These are phyloP conservation scores for Drosophila helvetica DNA, from an alignment of 2,888 invertebrate genomes.

Conservation along the genomic window DNA sequence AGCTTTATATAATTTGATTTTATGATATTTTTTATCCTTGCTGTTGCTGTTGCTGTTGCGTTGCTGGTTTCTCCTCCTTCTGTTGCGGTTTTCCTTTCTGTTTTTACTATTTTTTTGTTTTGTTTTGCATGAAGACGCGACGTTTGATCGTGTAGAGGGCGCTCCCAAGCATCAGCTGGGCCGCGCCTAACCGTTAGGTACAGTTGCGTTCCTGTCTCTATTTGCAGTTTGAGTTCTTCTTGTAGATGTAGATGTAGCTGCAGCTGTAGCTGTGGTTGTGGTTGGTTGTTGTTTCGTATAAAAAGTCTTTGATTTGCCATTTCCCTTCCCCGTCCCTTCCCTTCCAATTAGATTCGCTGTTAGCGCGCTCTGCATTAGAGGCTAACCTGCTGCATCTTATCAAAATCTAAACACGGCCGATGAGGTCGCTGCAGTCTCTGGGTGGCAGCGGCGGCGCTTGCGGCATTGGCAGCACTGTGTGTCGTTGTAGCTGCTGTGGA, in stretches of 20 bases:
- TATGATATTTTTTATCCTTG: conserved; percentile 56
- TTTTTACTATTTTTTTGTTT: conserved; percentile 9
- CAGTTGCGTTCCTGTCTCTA: conserved; percentile 31
- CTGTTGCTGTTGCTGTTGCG: conserved; percentile 17
- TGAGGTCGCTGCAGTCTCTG: conserved; percentile 87
- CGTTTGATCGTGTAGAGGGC: background rate
- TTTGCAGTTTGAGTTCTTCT: conserved; percentile 4
- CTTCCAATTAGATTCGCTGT: conserved; percentile 38
- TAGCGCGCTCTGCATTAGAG: conserved; percentile 81
- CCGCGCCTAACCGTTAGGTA: conserved; percentile 40
- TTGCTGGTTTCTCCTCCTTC: conserved; percentile 19
- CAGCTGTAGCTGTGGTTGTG: conserved; percentile 21
- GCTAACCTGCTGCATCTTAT: conserved; percentile 97
- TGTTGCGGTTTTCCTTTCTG: conserved; percentile 24
- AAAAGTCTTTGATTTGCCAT: conserved; percentile 76
- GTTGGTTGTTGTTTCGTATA: conserved; percentile 59
- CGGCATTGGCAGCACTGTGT: conserved; percentile 63
- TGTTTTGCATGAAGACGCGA: conserved; percentile 11
- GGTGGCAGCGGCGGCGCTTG: conserved; percentile 72
- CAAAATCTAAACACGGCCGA: conserved; percentile 96
- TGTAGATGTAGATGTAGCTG: background rate
- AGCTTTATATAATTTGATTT: conserved; percentile 71
- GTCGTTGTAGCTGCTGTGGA: conserved; percentile 29
- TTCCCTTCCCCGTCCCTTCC: conserved; percentile 43
- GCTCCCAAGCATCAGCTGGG: background rate